phyloP scores from a whole-genome alignment of 2,888 invertebrate genomes.

The Colletes collaris region DNA sequence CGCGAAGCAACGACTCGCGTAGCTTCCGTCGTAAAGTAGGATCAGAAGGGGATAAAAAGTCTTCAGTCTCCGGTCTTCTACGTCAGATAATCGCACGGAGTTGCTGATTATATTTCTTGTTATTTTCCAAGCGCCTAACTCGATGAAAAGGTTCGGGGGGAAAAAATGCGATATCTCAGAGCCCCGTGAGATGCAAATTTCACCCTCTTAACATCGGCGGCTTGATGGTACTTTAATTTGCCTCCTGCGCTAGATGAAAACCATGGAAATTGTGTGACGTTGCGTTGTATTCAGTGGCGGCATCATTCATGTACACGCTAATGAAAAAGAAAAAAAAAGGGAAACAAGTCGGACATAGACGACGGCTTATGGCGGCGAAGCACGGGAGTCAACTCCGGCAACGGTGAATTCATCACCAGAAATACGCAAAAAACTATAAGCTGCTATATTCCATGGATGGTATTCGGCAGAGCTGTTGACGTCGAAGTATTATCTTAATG shows the following conservation, averaged over 20 bases:
- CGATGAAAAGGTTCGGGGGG: constrained; percentile 8
- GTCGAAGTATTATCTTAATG: constrained; percentile 56
- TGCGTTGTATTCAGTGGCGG: constrained; percentile 5
- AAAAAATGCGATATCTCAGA: constrained; percentile 29
- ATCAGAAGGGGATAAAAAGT: constrained; percentile 20
- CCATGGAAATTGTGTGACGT: constrained; percentile 26
- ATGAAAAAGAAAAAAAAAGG: constrained; percentile 26
- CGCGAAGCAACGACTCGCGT: too few species aligned
- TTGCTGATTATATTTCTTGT: constrained; percentile 32
- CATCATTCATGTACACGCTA: constrained; percentile 6
- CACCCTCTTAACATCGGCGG: constrained; percentile 27
- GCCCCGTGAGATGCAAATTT: constrained; percentile 34
- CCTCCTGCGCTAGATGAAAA: constrained; percentile 41
- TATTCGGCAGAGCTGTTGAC: constrained; percentile 48
- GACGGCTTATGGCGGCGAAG: constrained; percentile 24
- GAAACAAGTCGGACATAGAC: constrained; percentile 21
- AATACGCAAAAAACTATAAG: constrained; percentile 26
- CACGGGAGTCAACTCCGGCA: constrained; percentile 40
- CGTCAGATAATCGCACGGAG: constrained; percentile 1
- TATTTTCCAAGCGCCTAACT: constrained; percentile 6
- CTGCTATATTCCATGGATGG: constrained; percentile 37
- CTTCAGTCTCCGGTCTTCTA: background rate
- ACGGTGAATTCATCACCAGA: constrained; percentile 49
- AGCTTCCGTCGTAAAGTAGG: constrained; percentile 26
- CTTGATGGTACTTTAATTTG: constrained; percentile 55